phyloP scores from a whole-genome alignment of 2,888 invertebrate genomes.

The Rotaria magnacalcarata region DNA sequence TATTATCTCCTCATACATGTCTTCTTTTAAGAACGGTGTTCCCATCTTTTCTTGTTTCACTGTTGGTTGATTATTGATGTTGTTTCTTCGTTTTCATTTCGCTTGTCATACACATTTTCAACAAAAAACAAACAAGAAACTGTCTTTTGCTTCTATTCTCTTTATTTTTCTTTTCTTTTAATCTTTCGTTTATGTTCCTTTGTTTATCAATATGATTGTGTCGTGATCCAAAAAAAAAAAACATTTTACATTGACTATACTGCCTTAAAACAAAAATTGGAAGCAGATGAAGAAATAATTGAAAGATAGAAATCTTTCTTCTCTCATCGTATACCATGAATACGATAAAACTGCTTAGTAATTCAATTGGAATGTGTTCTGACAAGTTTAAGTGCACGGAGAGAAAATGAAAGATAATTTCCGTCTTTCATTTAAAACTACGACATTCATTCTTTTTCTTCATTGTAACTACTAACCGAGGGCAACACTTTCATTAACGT shows the following conservation, averaged over 20 bases:
- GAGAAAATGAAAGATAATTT: neutral
- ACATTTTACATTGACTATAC: neutral
- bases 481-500: neutral
- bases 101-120: neutral
- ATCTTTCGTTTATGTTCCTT: constrained; percentile 1
- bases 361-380: neutral
- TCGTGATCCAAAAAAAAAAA: neutral
- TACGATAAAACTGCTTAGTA: neutral
- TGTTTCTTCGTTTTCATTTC: neutral
- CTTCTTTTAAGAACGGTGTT: neutral
- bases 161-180: neutral
- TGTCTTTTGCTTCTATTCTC: neutral
- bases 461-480: neutral
- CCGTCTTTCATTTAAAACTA: neutral
- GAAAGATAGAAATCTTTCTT: neutral
- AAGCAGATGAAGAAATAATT: neutral
- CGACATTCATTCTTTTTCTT: neutral
- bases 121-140: neutral
- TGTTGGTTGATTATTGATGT: constrained; percentile 4
- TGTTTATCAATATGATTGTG: constrained; percentile 1
- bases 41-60: neutral
- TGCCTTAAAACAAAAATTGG: neutral
- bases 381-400: neutral
- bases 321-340: neutral
- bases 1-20: neutral